Percentiles rank a stretch among this genome's conserved stretches.
Conservation (phyloP, 2,797 vertebrate species). For the Alectoris magna region DNA sequence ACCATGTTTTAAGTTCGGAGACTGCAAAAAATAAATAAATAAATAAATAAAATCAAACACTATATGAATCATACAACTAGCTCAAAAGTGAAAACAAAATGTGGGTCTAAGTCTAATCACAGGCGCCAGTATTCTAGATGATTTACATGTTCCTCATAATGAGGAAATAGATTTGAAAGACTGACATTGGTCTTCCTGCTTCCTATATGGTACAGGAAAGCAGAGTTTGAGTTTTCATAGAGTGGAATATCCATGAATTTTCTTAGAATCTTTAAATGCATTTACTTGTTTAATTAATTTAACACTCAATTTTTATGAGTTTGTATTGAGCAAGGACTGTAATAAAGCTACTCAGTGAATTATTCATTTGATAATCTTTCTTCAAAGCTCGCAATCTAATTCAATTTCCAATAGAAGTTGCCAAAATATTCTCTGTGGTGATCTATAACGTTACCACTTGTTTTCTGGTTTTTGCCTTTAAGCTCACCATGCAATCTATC, state of each 20-base stretch:
- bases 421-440: fast-evolving
- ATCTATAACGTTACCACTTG: not conserved
- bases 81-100: not conserved
- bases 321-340: not conserved
- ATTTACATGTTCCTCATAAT: not conserved
- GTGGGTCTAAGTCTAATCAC: not conserved
- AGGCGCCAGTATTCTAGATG: not conserved
- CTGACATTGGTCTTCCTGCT: not conserved
- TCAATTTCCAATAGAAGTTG: not conserved
- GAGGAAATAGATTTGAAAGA: not conserved
- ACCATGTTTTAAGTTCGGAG: not conserved
- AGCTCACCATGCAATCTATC: not conserved
- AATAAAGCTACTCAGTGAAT: not conserved
- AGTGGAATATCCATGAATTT: not conserved
- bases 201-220: not conserved
- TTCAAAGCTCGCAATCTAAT: not conserved
- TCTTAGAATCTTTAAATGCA: fast-evolving
- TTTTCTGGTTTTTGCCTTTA: not conserved
- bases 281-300: not conserved
- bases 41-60: not conserved
- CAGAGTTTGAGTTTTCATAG: not conserved
- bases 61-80: not conserved
- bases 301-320: not conserved
- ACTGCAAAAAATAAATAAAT: not conserved
- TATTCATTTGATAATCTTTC: not conserved